Conservation (phyloP, 2,888 invertebrate species). For the Prosopocoilus inquinatus region DNA sequence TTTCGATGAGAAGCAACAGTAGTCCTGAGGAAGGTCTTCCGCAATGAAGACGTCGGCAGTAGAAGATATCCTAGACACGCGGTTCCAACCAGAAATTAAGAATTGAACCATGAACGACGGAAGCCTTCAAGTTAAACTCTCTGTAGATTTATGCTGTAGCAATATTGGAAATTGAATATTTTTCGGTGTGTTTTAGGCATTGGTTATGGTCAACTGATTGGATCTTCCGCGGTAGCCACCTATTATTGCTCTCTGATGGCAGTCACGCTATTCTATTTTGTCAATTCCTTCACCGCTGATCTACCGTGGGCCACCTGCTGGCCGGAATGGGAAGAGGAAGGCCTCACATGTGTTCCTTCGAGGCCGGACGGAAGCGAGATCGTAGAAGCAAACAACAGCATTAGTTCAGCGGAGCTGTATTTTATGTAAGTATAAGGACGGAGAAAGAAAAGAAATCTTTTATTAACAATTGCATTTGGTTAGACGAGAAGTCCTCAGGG, state of each 20-base stretch:
- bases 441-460: no score
- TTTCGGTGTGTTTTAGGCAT: conserved; percentile 54
- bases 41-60: no score
- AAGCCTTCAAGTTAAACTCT: no score
- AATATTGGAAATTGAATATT: neutral
- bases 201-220: conserved; percentile 65
- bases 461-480: neutral
- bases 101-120: no score
- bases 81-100: no score
- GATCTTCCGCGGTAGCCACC: conserved; percentile 66
- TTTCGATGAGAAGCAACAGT: no score
- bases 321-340: conserved; percentile 54
- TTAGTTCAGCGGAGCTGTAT: conserved; percentile 54
- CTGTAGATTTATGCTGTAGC: no score
- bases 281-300: conserved; percentile 66
- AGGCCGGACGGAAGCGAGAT: conserved; percentile 23
- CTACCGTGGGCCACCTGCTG: conserved; percentile 73
- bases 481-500: conserved; percentile 53
- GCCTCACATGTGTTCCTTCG: conserved; percentile 36
- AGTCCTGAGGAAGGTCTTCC: no score
- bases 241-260: conserved; percentile 78
- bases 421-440: conserved; percentile 51
- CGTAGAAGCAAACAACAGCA: conserved; percentile 13
- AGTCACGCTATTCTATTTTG: conserved; percentile 69
- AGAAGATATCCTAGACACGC: no score